Evolutionary conservation across 2,113 vertebrate species (phyloP).

Genomic region (Mystacornis crossleyi): DNA sequence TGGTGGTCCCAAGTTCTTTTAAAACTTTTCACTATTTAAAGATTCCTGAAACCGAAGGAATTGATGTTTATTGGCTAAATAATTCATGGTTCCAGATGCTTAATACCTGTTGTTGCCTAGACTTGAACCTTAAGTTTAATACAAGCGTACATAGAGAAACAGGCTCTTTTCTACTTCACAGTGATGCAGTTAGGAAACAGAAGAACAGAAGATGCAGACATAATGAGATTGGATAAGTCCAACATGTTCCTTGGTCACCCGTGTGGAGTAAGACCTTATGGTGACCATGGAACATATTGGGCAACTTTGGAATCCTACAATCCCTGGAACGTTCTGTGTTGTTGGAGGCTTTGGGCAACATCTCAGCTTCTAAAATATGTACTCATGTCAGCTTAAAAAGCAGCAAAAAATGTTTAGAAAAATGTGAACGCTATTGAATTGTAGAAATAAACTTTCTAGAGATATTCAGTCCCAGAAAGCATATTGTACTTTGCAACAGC

Average conservation of each 20-base stretch:
- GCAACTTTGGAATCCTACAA: accelerated
- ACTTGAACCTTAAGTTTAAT: background rate
- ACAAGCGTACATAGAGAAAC: accelerated
- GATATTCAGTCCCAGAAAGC: background rate
- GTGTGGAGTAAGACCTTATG: background rate
- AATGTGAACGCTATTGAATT: background rate
- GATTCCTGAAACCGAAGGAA: background rate
- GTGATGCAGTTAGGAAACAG: background rate
- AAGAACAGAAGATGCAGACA: background rate
- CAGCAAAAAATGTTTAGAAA: background rate
- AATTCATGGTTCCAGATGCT: background rate
- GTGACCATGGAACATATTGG: background rate
- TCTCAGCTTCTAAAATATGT: background rate
- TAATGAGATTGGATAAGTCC: background rate
- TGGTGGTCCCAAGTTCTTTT: background rate
- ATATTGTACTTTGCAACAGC: background rate
- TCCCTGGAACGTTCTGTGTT: background rate
- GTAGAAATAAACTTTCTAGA: background rate
- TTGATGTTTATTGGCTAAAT: background rate
- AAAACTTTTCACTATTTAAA: background rate
- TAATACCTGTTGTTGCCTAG: background rate
- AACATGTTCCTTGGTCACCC: background rate
- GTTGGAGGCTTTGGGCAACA: background rate
- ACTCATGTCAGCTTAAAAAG: background rate
- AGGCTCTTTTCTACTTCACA: background rate